phyloP scores from a whole-genome alignment of 2,113 vertebrate genomes.

The Paratilapia polleni region DNA sequence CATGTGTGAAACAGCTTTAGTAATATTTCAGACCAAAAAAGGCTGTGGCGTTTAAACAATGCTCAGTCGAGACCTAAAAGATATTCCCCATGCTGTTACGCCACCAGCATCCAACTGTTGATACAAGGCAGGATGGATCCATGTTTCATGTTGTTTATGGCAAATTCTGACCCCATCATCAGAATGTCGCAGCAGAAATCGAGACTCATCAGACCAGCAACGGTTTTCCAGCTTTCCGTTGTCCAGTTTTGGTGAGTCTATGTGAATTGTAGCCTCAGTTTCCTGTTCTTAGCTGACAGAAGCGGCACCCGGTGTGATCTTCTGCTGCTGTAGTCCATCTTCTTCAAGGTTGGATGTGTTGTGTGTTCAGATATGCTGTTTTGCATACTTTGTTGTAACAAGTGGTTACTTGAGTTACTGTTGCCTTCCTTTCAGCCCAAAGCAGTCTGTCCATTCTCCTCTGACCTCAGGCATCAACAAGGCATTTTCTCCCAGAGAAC shows the following conservation, averaged over 20 bases:
- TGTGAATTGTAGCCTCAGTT: background rate
- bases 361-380: background rate
- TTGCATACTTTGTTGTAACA: background rate
- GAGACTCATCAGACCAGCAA: background rate
- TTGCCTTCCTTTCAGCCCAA: fast-evolving
- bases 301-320: background rate
- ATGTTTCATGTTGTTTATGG: background rate
- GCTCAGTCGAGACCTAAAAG: fast-evolving
- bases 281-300: background rate
- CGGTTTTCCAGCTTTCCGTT: too few species aligned
- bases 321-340: background rate
- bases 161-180: background rate
- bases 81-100: background rate
- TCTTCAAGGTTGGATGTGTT: background rate
- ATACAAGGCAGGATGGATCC: background rate
- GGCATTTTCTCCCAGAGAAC: too few species aligned
- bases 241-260: too few species aligned
- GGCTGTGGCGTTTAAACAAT: background rate
- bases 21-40: background rate
- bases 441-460: too few species aligned
- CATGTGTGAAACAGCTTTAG: too few species aligned
- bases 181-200: background rate
- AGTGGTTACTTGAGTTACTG: too few species aligned
- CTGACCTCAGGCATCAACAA: too few species aligned
- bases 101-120: background rate